Base-by-base conservation (phyloP, 2,888 invertebrate genomes). In the Anticlea derivata region DNA sequence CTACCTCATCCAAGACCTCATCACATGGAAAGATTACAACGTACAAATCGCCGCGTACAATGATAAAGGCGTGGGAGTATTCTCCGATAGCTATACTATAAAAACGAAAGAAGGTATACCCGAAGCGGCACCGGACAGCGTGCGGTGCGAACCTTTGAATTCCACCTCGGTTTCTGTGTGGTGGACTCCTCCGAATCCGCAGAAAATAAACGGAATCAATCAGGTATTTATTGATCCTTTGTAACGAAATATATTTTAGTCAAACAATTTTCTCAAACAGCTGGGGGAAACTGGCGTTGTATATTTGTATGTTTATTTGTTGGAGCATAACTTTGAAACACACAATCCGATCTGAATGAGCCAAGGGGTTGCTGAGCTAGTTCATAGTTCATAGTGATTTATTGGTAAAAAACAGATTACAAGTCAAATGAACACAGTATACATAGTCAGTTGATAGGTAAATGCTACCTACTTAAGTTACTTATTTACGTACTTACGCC, bases 111-210 rank as follows among this genome's bases (percentile, higher is more conserved):
- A 99, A 92, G 99, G 99, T 61, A 95, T 96, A 0, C 98, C 99
- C 0, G 97, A 97, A 82, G 97, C 97, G 2, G 94, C 98, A 0
- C 99, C 99, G 0, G 95, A 95, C 20, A 94, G 95, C 66, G 93
- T 98, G 0, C 91, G 92, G 43, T 96, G 95, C 0, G 92, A 93
- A 65, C 93, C 99, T 0, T 74, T 95, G 6, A 98, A 97, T 84
- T 99, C 99, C 0, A 98, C 99, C 22, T 92, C 96, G 0, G 91
- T 94, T 7, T 92, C 92, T 44, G 95, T 99, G 0, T 94, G 94
- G 86, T 99, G 99, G 98, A 95, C 94, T n/a, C 98, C 99, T 0
- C 99, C 99, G 0, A 96, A 98, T 83, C 98, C 98, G 0, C 98
- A 98, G 74, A 96, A 97, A 86, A 98, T 99, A 46, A 99, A 99